Percentiles rank a stretch among this genome's conserved stretches.
Evolutionary conservation across 2,113 vertebrate species (phyloP).

Genomic region (Egretta garzetta): DNA sequence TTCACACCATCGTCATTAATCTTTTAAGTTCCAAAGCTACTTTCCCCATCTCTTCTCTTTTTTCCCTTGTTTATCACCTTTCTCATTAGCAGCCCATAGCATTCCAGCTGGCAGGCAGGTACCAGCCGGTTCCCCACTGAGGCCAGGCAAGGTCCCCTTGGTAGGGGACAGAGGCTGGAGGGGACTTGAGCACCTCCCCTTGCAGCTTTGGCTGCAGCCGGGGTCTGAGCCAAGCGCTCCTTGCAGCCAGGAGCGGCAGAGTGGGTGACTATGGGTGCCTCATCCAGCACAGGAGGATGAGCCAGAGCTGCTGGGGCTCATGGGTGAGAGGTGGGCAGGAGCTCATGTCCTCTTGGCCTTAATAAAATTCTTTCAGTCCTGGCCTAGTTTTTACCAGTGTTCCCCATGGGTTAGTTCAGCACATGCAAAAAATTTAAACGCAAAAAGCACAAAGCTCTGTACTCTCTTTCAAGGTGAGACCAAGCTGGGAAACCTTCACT

Average conservation of each 20-base stretch:
- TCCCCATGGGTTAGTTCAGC: background rate
- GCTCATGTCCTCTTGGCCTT: background rate
- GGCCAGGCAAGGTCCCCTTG: background rate
- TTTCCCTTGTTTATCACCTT: background rate
- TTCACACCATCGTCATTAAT: background rate
- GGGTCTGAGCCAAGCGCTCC: accelerated
- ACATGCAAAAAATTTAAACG: background rate
- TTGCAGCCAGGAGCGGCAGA: background rate
- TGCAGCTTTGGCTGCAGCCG: background rate
- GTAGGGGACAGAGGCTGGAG: background rate
- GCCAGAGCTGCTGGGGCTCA: background rate
- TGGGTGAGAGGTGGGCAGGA: background rate
- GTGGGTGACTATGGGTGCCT: accelerated
- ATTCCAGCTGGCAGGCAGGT: background rate
- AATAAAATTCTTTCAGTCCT: background rate
- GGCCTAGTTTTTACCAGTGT: background rate
- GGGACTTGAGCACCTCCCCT: background rate
- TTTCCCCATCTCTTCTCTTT: background rate
- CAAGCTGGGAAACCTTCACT: background rate
- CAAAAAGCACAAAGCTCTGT: background rate
- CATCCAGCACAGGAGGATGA: background rate
- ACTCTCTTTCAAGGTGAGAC: background rate
- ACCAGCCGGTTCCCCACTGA: accelerated
- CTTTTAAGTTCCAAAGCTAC: background rate
- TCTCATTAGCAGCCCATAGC: background rate